A percentile compares a stretch with the other conserved stretches of the same genome.
These are phyloP conservation scores for Sarcoramphus papa DNA, from an alignment of 2,797 vertebrate genomes.

Conservation along the genomic window DNA sequence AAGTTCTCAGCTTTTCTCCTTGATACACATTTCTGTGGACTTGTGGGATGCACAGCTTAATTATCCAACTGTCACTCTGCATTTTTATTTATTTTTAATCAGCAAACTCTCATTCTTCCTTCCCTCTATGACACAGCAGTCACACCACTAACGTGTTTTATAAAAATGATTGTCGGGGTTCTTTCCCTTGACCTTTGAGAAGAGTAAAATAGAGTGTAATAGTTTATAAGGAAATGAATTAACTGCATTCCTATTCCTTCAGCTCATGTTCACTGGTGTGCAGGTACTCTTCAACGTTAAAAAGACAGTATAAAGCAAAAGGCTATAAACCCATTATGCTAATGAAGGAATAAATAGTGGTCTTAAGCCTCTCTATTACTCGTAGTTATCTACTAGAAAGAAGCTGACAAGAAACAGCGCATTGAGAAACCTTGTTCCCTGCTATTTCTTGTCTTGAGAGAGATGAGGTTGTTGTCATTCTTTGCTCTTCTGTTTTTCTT, in stretches of 20 bases:
- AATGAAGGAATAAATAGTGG: background rate
- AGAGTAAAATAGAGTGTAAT: background rate
- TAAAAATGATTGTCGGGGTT: background rate
- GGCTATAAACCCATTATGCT: background rate
- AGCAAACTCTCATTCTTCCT: background rate
- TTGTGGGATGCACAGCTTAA: background rate
- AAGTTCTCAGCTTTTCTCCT: background rate
- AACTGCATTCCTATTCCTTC: background rate
- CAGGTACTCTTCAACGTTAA: background rate
- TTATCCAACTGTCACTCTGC: background rate
- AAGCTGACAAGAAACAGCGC: background rate
- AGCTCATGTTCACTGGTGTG: background rate
- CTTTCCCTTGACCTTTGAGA: background rate
- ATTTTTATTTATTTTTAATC: background rate
- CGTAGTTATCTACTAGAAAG: background rate
- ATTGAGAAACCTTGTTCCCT: background rate
- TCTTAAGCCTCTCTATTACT: background rate
- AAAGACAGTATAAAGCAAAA: background rate
- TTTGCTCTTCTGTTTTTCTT: background rate
- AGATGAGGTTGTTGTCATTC: background rate
- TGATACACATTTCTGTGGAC: background rate
- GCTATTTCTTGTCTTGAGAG: background rate
- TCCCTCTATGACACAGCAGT: background rate
- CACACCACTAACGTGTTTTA: background rate
- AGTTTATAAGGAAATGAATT: background rate